phyloP scores from a whole-genome alignment of 2,113 vertebrate genomes.

The Heliornis fulica region DNA sequence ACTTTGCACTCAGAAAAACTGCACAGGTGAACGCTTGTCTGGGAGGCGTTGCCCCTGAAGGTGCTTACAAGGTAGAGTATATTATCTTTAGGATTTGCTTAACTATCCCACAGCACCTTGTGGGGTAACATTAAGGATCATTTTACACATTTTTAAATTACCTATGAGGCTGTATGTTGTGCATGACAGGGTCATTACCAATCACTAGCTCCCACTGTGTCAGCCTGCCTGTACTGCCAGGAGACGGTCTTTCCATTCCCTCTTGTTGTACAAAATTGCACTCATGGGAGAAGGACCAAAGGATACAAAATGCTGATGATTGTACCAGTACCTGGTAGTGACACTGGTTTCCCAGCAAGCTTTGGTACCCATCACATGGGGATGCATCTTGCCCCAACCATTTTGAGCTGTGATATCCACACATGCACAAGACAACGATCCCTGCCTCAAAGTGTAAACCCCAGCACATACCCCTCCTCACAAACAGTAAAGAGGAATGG shows the following conservation, averaged over 20 bases:
- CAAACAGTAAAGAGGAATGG: not conserved
- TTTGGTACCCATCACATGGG: not conserved
- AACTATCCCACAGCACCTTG: not conserved
- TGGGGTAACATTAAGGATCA: not conserved
- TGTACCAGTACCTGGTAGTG: not conserved
- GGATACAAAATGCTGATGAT: not conserved
- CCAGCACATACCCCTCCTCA: not conserved
- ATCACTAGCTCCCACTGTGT: not conserved
- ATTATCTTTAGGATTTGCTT: not conserved
- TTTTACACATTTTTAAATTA: not conserved
- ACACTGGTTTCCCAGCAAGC: not conserved
- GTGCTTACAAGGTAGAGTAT: not conserved
- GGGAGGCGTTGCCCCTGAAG: not conserved
- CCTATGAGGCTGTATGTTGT: not conserved
- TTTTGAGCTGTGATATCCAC: not conserved
- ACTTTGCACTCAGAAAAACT: not conserved
- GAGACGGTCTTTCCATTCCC: not conserved
- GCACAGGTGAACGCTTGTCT: not conserved
- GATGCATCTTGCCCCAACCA: not conserved
- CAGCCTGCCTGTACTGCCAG: not conserved
- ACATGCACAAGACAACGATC: not conserved
- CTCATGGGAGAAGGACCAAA: not conserved
- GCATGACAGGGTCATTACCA: not conserved
- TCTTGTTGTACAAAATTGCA: not conserved
- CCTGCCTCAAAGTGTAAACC: not conserved